Evolutionary conservation across 2,797 vertebrate species (phyloP), one percentile per base, ranked within the genome.

Genomic region (Adelosebastes latens): DNA sequence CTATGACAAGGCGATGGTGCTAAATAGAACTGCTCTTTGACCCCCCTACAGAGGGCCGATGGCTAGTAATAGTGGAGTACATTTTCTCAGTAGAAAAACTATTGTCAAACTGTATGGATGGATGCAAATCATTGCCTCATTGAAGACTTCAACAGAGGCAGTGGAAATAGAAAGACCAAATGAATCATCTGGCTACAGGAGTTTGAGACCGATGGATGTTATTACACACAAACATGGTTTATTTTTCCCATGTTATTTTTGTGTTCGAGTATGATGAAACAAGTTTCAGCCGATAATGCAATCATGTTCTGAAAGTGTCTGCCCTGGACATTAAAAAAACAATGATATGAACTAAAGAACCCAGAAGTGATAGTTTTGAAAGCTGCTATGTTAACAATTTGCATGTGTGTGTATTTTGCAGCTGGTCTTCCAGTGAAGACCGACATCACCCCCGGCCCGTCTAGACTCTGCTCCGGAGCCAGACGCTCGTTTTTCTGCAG

Each of bases 361-460:
- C 31, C 5, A 11, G 16, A 29, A n/a, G 27, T 61, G 59, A 12
- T 61, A 7, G 55, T 8, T 52, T 31, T 72, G 14, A 60, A 65
- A 52, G 31, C 12, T 49, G 46, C 46, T 9, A 20, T 49, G 46
- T 20, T 52, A 52, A 56, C 10, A 13, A 2, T 58, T 1, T 56
- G 36, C 32, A 22, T 64, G 2, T 53, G 29, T 78, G 46, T 86
- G 39, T 84, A 12, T 74, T 81, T 81, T 18, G 55, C 87, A 99
- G 99, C 99, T 86, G 99, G 99, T 84, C 97, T 99, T 81, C 99
- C 98, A 4, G 99, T 99, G 82, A 99, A 98, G 94, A 99, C 98
- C 0, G 99, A 99, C 93, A 97, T 99, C 94, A 96, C 97, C n/a
- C 98, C 97, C 0, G 97, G 98, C 70, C 98, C 99, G 2, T 99